A percentile compares a stretch with the other conserved stretches of the same genome.
Evolutionary conservation across 2,797 vertebrate species (phyloP).

Genomic region (Amphiprion clarkii): DNA sequence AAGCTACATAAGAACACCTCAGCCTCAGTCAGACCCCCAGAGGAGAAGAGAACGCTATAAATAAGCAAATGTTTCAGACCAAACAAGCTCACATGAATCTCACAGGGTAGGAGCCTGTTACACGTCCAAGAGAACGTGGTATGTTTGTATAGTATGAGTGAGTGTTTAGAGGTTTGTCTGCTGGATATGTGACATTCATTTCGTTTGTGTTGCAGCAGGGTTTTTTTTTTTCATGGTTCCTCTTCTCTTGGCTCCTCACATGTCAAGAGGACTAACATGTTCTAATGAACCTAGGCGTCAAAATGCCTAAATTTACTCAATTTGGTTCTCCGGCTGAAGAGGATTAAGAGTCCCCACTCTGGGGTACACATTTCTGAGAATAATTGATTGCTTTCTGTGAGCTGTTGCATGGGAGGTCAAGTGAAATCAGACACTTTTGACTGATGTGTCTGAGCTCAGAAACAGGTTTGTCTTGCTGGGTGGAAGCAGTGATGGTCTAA

Average conservation of each 20-base stretch:
- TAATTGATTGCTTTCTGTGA: conserved; percentile 72
- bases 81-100: conserved; percentile 59
- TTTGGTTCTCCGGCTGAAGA: conserved; percentile 49
- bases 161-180: conserved; percentile 14
- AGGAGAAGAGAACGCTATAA: conserved; percentile 43
- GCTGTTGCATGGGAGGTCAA: conserved; percentile 46
- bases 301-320: conserved; percentile 56
- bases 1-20: no score
- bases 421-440: conserved; percentile 49
- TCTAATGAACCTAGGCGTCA: conserved; percentile 39
- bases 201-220: neutral
- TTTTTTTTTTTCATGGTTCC: neutral
- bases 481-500: neutral
- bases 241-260: conserved; percentile 18
- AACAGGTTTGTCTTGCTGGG: neutral
- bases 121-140: conserved; percentile 50
- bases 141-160: conserved; percentile 23
- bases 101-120: conserved; percentile 40
- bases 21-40: conserved; percentile 36
- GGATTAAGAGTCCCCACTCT: conserved; percentile 64
- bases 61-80: conserved; percentile 54
- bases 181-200: conserved; percentile 4
- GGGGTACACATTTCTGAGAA: conserved; percentile 63
- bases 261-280: conserved; percentile 44
- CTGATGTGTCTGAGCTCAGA: conserved; percentile 11